phyloP scores from a whole-genome alignment of 2,888 invertebrate species.

The Acholoe squamosa region DNA sequence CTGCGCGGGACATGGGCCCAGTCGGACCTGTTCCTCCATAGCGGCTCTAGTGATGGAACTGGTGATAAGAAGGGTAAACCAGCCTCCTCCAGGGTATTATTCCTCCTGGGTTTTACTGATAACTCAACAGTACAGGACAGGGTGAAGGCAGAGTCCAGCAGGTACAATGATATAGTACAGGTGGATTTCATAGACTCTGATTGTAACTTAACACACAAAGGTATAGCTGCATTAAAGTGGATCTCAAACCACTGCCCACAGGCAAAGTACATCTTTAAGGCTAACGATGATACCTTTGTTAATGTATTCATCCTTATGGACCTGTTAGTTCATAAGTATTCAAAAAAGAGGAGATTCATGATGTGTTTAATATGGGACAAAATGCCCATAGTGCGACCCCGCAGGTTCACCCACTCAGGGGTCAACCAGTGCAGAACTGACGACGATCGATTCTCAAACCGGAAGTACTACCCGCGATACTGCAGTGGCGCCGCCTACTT shows the following conservation, averaged over 20 bases:
- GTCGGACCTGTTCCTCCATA: constrained; percentile 1
- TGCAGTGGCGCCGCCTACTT: constrained; percentile 44
- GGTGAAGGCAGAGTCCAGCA: constrained; percentile 74
- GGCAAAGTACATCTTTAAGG: constrained; percentile 73
- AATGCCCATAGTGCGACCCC: constrained; percentile 71
- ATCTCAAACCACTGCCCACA: constrained; percentile 79
- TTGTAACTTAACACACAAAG: constrained; percentile 83
- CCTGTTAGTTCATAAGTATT: not conserved
- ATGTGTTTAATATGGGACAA: constrained; percentile 80
- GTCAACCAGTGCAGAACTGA: not conserved
- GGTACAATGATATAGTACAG: constrained; percentile 79
- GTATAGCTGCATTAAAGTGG: constrained; percentile 83
- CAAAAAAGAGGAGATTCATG: constrained; percentile 68
- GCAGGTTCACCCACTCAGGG: not conserved
- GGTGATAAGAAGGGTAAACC: not conserved
- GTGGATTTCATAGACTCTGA: constrained; percentile 82
- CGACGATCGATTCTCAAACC: not conserved
- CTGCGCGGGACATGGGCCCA: constrained; percentile 60
- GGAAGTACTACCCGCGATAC: constrained; percentile 42
- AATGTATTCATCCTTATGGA: constrained; percentile 52
- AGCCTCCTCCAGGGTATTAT: constrained; percentile 46
- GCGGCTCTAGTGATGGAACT: too few species aligned
- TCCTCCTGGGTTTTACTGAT: constrained; percentile 52
- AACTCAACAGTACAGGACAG: constrained; percentile 70
- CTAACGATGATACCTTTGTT: constrained; percentile 42